phyloP scores from a whole-genome alignment of 1,140 invertebrate species.

The roundworm (Caenorhabditis elegans) region DNA sequence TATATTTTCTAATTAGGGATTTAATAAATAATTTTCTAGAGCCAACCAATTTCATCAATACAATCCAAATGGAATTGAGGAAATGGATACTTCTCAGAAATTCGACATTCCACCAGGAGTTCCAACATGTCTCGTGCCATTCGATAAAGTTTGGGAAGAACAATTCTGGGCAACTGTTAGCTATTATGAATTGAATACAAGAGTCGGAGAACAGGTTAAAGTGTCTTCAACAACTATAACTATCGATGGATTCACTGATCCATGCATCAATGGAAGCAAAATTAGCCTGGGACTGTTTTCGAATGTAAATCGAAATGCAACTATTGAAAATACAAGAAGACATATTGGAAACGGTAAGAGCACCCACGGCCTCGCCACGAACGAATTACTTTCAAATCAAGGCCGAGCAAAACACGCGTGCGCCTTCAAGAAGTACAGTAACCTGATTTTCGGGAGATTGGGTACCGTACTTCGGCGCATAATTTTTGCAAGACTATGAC shows the following conservation, averaged over 20 bases:
- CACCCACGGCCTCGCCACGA: too few relatives aligned
- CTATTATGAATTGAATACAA: slow-evolving; percentile 72
- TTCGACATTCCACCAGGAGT: background rate
- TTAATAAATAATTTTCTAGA: background rate
- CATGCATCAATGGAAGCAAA: slow-evolving; percentile 67
- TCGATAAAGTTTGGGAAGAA: slow-evolving; percentile 67
- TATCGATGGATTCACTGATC: slow-evolving; percentile 69
- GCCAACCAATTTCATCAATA: slow-evolving; percentile 4
- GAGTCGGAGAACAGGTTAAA: slow-evolving; percentile 72
- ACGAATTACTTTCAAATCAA: background rate
- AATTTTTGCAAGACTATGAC: too few relatives aligned
- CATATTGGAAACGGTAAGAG: slow-evolving; percentile 72
- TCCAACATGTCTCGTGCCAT: slow-evolving; percentile 12
- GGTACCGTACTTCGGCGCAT: too few relatives aligned
- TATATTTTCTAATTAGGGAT: too few relatives aligned
- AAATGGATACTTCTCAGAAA: slow-evolving; percentile 10
- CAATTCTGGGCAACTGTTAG: slow-evolving; percentile 72
- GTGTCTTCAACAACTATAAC: slow-evolving; percentile 68
- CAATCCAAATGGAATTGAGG: slow-evolving; percentile 18
- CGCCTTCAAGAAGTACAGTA: too few relatives aligned
- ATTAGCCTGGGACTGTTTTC: slow-evolving; percentile 72
- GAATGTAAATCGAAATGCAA: slow-evolving; percentile 73
- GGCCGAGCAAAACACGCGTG: too few relatives aligned
- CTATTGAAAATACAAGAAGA: slow-evolving; percentile 72
- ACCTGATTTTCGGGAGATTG: too few relatives aligned